Percentiles rank a stretch among this genome's conserved stretches.
These are phyloP conservation scores for Eciton burchellii DNA, from an alignment of 1,140 invertebrate species.

Conservation along the genomic window DNA sequence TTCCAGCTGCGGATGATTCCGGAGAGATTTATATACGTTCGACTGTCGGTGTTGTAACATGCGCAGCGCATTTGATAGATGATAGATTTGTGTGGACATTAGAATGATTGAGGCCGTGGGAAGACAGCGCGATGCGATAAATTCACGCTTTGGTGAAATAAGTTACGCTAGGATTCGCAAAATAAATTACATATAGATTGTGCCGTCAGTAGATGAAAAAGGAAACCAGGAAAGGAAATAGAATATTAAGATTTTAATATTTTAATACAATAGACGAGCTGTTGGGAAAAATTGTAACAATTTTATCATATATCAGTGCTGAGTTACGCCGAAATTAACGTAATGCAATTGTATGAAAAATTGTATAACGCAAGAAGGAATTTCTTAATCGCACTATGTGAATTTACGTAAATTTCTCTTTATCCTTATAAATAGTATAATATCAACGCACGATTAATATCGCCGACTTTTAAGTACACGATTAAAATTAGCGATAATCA, in stretches of 20 bases:
- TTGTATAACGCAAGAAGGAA: no score
- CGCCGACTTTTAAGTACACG: not conserved
- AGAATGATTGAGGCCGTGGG: conserved; percentile 19
- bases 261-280: no score
- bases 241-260: no score
- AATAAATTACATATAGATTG: not conserved
- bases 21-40: conserved; percentile 41
- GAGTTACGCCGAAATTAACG: no score
- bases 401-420: no score
- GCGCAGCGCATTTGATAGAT: conserved; percentile 17
- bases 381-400: no score
- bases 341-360: no score
- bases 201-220: no score
- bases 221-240: no score
- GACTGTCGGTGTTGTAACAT: conserved; percentile 21
- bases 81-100: conserved; percentile 34
- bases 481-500: conserved; percentile 10
- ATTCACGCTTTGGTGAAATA: conserved; percentile 12
- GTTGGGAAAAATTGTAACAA: no score
- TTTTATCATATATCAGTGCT: no score
- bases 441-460: no score
- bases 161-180: not conserved
- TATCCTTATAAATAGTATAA: not conserved
- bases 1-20: conserved; percentile 55
- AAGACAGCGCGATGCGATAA: not conserved